Evolutionary conservation across 2,113 vertebrate species (phyloP), one percentile per base, ranked within the genome.

Genomic region (Dendrocopos noguchii): DNA sequence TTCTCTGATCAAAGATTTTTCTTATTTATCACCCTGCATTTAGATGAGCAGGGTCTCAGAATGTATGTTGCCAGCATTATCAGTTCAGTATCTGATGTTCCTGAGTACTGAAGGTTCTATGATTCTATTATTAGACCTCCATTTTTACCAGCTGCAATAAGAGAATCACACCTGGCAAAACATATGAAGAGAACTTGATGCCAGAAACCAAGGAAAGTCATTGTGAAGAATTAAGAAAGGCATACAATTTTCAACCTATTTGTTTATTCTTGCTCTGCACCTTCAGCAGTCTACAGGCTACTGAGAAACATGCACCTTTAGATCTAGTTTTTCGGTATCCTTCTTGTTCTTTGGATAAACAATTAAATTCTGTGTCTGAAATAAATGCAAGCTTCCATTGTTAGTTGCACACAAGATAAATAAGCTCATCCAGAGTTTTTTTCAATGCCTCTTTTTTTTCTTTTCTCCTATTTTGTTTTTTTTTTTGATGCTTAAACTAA

Each of bases 281-380:
- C 8, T 12, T 50, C 29, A 80, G 21, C 6, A 67, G 7, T 3
- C 10, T 72, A 29, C 15, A 56, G 82, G 33, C 6, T 77, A 55
- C 46, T 44, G 33, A 9, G 16, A 89, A 89, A 59, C 16, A 71
- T 52, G 10, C 5, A 50, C 36, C 10, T 18, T 86, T 61, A 67
- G 67, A n/a, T n/a, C 3, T 78, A 52, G 52, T 6, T 24, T 88
- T 80, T 73, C 1, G 0, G 0, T 44, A 57, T 27, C 1, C 2
- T 57, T 7, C 22, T 47, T 1, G 3, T 44, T 77, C 52, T 63
- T 80, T 74, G 7, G 44, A 46, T 34, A 39, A 95, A 83, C 5
- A 25, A 56, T 22, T 34, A 33, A 15, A 7, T 31, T 88, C 4
- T 63, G 6, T n/a, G 79, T 66, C 34, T 85, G 60, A 77, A 83